Evolutionary conservation across 35 echinoderm and acorn worm species (phyloP), one percentile per base, ranked within the genome.

Genomic region (Eucidaris tribuloides): DNA sequence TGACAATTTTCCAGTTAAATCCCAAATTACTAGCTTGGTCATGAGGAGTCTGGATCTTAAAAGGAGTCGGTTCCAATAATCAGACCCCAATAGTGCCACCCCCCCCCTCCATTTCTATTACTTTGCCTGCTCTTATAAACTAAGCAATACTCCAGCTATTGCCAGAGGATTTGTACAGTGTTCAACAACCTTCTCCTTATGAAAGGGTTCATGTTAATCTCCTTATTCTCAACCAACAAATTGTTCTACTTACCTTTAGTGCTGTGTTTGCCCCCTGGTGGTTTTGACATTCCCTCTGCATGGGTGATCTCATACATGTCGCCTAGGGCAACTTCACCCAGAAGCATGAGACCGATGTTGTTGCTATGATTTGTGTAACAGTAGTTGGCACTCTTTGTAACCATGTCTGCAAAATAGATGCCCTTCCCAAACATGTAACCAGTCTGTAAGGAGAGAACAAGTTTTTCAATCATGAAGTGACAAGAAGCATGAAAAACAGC

Each of bases 401-500:
- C 87, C 96, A 99, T 99, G 43, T 99, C 96, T 20, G 96, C 96
- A 90, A 99, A 99, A 84, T 99, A 99, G 2, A 99, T 68, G 27
- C 96, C 96, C 87, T 99, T 99, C 61, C 96, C 96, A 85, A 99
- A 99, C 96, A 99, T 99, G 83, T 99, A 99, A 37, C 96, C 96
- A 49, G 96, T 99, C 91, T 93, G 96, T 0, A 57, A 68, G 70
- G 5, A n/a, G n/a, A n/a, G n/a, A n/a, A n/a, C n/a, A n/a, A n/a
- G n/a, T n/a, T n/a, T n/a, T n/a, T n/a, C n/a, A n/a, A n/a, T n/a
- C n/a, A n/a, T n/a, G n/a, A n/a, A n/a, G n/a, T 13, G 0, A 90
- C 85, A 56, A 70, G 3, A 42, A 38, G 49, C 63, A 68, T 14
- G 7, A 27, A 32, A 66, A 66, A 9, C 14, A 19, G 9, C 15